Evolutionary conservation across 2,888 invertebrate species (phyloP), one percentile per base, ranked within the genome.

Genomic region (Watsonalla binaria): DNA sequence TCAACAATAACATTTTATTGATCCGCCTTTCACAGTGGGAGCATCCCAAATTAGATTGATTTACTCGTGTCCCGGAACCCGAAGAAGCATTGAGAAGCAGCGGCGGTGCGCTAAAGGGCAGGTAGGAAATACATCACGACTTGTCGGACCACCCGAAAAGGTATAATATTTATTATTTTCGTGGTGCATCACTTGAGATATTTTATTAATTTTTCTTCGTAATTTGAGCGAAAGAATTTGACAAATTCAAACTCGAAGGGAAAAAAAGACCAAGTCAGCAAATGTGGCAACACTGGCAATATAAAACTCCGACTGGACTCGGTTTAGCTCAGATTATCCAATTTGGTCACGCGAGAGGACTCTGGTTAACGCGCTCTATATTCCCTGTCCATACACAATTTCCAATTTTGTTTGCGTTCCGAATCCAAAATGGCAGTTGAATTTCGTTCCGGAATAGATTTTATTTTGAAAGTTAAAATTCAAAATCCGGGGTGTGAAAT

Each of bases 401-500:
- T 59, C 65, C 39, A 66, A 66, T 65, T 72, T 70, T 68, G 68
- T 73, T 74, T 74, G 67, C 69, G 52, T 55, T 59, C 57, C 62
- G 65, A 65, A 65, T 72, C 62, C 70, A 68, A 71, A 63, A 71
- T 66, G 69, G 61, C 69, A 71, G 72, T 71, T 79, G 70, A 73
- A 77, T 74, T 76, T 74, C 70, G 66, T 70, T 70, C 65, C 59
- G 69, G 66, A 74, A 74, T 71, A 66, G 72, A 73, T 78, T 78
- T 77, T 72, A 74, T 76, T 80, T 80, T 76, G 69, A 57, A 60
- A 70, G 69, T 66, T 72, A 70, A 66, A 51, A 60, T 61, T 66
- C 68, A 65, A 72, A 75, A 74, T 72, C 64, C 70, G 72, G 78
- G 78, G 78, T 79, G 77, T 66, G 74, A 76, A 78, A 78, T 78